A percentile compares a stretch with the other conserved stretches of the same genome.
These are phyloP conservation scores for Scortum barcoo DNA, from an alignment of 2,113 vertebrate species.

Conservation along the genomic window DNA sequence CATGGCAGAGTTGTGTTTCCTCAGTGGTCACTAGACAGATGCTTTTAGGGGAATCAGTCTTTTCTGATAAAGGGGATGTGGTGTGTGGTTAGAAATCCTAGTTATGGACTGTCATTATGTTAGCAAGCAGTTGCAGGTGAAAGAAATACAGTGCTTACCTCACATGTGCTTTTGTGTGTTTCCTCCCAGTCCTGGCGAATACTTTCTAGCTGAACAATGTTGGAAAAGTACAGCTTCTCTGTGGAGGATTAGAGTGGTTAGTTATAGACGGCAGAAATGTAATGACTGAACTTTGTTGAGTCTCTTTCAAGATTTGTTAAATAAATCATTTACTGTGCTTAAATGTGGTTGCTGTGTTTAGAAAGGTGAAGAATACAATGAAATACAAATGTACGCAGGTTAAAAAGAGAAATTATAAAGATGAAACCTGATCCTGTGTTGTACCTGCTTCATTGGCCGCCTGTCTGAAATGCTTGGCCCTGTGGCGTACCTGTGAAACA, in stretches of 20 bases:
- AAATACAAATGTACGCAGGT: neutral
- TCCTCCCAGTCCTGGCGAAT: slow-evolving; percentile 90
- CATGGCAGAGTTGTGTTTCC: slow-evolving; percentile 6
- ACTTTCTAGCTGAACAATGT: slow-evolving; percentile 86
- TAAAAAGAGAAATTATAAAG: neutral
- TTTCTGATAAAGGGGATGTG: slow-evolving; percentile 9
- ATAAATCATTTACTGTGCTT: neutral
- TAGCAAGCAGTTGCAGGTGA: neutral
- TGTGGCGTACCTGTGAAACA: slow-evolving; percentile 87
- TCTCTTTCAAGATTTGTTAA: neutral
- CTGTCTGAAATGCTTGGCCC: slow-evolving; percentile 89
- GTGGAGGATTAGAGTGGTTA: slow-evolving; percentile 13
- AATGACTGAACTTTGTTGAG: neutral
- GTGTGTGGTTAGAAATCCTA: slow-evolving; percentile 1
- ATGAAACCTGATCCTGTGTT: neutral
- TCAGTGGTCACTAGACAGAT: neutral
- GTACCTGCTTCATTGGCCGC: slow-evolving; percentile 90
- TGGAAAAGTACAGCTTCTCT: slow-evolving; percentile 89
- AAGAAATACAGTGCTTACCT: slow-evolving; percentile 82
- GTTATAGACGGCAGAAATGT: neutral
- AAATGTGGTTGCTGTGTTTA: too few relatives aligned
- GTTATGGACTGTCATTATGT: neutral
- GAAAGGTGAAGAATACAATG: neutral
- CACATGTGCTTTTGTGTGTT: slow-evolving; percentile 91
- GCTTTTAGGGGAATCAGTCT: neutral